Base-by-base conservation (phyloP, 2,113 vertebrate genomes). In the Hyperopisus bebe region DNA sequence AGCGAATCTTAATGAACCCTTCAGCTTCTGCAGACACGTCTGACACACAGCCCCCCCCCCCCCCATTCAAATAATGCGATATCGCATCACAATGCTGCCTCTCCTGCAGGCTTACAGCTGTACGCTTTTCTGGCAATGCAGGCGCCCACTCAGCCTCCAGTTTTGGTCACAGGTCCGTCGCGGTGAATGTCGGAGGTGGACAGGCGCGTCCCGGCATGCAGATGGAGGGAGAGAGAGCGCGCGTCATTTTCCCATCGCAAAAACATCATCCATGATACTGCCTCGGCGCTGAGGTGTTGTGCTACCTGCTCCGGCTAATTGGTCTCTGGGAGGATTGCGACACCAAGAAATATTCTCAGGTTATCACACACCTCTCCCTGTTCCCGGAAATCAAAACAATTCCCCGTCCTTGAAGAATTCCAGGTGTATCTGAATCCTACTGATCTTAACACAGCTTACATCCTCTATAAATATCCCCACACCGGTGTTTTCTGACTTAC, bases 231-330 rank as follows among this genome's bases (percentile, higher is more conserved):
- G 24, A 50, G 83, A 86, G 83, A 31, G n/a, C 9, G 47, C 15
- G 10, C 1, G 19, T n/a, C 44, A 47, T 48, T 47, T 48, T 47
- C 42, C 10, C 19, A 3, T 48, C 19, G 83, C 44, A 86, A 27
- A 48, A 86, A 27, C 83, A 86, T 47, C 27, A 74, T n/a, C 19
- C 48, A 58, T 89, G 90, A 66, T 90, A 90, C 86, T 88, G 62
- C 8, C 85, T 87, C 90, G 86, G 83, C 90, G 42, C 8, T 88
- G 91, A 90, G 62, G 62, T 85, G 90, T 90, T 88, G 87, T 19
- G 35, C 3, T 31, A 90, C 91, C 93, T 89, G 90, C 91, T 90
- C 90, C 7, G 88, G 91, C 94, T 94, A 95, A 95, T 94, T 94
- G 92, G 92, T 92, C 91, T 92, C 91, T 5, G 27, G 80, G 91